Conservation (phyloP, 2,888 invertebrate genomes). For the Fabriciana adippe region DNA sequence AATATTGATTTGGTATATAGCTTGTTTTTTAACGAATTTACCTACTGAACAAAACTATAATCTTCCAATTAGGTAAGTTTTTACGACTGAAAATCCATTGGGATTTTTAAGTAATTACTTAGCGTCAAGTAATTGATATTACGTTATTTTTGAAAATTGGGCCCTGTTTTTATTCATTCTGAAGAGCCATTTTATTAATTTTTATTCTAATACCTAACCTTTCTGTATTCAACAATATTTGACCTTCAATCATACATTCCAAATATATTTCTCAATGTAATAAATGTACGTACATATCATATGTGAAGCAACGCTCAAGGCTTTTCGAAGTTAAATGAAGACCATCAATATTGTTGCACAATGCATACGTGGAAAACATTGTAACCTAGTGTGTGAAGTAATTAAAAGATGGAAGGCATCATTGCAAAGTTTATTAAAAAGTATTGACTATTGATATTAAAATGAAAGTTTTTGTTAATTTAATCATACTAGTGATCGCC, state of each 20-base stretch:
- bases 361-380: background rate
- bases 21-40: no score
- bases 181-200: background rate
- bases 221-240: background rate
- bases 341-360: slow-evolving; percentile 30
- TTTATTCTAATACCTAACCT: background rate
- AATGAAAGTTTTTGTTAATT: no score
- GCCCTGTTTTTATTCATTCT: background rate
- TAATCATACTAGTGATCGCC: no score
- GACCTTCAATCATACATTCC: slow-evolving; percentile 5
- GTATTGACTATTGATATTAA: no score
- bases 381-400: background rate
- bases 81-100: background rate
- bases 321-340: slow-evolving; percentile 26
- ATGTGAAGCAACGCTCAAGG: slow-evolving; percentile 22
- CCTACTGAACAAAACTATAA: background rate
- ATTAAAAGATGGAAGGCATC: background rate
- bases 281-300: slow-evolving; percentile 2
- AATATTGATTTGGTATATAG: no score
- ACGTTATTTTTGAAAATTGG: background rate
- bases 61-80: background rate
- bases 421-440: background rate
- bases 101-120: slow-evolving; percentile 15
- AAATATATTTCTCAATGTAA: slow-evolving; percentile 11
- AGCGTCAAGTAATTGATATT: slow-evolving; percentile 6